phyloP scores from a whole-genome alignment of 2,797 vertebrate species.

The Rhabdomys pumilio region DNA sequence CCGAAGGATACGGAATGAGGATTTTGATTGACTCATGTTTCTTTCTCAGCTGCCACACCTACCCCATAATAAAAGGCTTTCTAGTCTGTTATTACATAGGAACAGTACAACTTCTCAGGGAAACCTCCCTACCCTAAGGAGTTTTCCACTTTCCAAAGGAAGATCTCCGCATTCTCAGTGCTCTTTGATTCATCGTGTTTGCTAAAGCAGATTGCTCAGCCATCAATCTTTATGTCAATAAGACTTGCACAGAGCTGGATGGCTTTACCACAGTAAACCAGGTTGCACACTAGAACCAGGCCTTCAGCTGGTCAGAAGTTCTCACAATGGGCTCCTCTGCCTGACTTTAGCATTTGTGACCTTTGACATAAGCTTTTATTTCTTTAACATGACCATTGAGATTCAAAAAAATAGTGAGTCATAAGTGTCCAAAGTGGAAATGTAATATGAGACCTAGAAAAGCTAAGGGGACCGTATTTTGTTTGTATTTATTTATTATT shows the following conservation, averaged over 20 bases:
- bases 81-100: slow-evolving; percentile 62
- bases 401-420: slow-evolving; percentile 37
- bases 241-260: not conserved
- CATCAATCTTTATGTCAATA: not conserved
- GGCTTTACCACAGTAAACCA: not conserved
- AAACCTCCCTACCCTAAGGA: slow-evolving; percentile 73
- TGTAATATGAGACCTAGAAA: not conserved
- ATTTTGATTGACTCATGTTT: slow-evolving; percentile 64
- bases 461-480: not conserved
- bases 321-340: not conserved
- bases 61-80: slow-evolving; percentile 64
- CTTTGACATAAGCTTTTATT: not conserved
- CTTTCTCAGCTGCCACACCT: slow-evolving; percentile 66
- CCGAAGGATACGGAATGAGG: slow-evolving; percentile 16
- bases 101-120: slow-evolving; percentile 74
- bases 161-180: slow-evolving; percentile 54
- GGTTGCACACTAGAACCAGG: not conserved
- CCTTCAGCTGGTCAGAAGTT: slow-evolving; percentile 37
- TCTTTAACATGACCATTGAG: not conserved
- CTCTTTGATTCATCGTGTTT: slow-evolving; percentile 49
- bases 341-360: not conserved
- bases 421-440: slow-evolving; percentile 5
- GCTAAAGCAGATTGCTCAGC: slow-evolving; percentile 23
- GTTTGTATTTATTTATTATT: not conserved
- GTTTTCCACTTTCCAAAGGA: slow-evolving; percentile 64